Conservation (phyloP, 2,113 vertebrate species). For the Strigops habroptila region DNA sequence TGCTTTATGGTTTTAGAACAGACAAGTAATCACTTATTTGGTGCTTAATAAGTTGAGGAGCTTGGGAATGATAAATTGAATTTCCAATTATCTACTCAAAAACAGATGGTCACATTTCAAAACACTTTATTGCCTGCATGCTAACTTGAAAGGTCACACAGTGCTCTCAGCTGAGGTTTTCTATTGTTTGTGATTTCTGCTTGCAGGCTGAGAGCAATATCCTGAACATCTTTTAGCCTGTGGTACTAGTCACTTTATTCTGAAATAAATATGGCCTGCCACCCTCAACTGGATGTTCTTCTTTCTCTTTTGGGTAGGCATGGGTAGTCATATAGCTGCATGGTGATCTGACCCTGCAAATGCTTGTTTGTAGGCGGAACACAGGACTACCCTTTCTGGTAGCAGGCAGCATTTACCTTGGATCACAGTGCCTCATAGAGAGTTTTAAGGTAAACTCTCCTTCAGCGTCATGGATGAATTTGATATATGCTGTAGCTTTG, state of each 20-base stretch:
- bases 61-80: not conserved
- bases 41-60: not conserved
- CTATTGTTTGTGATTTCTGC: constrained; percentile 34
- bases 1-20: not conserved
- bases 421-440: not conserved
- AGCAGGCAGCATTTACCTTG: not conserved
- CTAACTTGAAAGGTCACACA: constrained; percentile 30
- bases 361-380: not conserved
- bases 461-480: not conserved
- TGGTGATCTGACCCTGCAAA: not conserved
- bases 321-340: not conserved
- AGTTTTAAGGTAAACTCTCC: not conserved
- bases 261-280: not conserved
- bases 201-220: constrained; percentile 25
- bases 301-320: not conserved
- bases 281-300: not conserved
- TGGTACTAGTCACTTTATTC: not conserved
- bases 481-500: not conserved
- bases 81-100: constrained; percentile 47
- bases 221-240: not conserved
- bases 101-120: constrained; percentile 48
- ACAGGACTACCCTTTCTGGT: not conserved
- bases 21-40: not conserved
- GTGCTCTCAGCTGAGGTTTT: constrained; percentile 15
- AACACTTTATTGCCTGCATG: not conserved